A percentile compares a stretch with the other conserved stretches of the same genome.
phyloP scores from a whole-genome alignment of 2,113 vertebrate genomes.

The Prietella phreatophila region DNA sequence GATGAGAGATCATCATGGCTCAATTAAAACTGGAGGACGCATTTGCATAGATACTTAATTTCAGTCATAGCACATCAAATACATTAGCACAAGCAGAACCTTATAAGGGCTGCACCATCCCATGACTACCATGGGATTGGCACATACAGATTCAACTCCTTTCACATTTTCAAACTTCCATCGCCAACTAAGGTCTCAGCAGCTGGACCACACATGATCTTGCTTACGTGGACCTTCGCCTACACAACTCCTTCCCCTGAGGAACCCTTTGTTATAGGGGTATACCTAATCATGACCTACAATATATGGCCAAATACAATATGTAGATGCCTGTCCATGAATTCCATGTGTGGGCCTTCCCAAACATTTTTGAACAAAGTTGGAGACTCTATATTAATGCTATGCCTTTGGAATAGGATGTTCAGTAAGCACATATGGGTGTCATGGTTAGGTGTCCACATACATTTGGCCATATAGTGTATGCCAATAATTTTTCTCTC shows the following conservation, averaged over 20 bases:
- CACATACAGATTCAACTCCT: not conserved
- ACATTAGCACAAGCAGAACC: not conserved
- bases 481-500: not conserved
- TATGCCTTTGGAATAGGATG: not conserved
- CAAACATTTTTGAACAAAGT: not conserved
- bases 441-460: not conserved
- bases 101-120: constrained; percentile 19
- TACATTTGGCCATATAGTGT: not conserved
- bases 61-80: not conserved
- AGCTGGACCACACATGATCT: not conserved
- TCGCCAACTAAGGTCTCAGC: not conserved
- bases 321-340: not conserved
- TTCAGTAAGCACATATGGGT: not conserved
- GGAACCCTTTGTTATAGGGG: not conserved
- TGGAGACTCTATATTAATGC: not conserved
- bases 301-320: not conserved
- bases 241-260: not conserved
- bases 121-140: constrained; percentile 3
- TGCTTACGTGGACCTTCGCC: not conserved
- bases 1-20: not conserved
- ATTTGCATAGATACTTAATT: not conserved
- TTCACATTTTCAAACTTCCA: constrained; percentile 3
- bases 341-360: not conserved
- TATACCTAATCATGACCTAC: not conserved
- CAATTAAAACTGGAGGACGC: not conserved